A percentile compares a stretch with the other conserved stretches of the same genome.
These are phyloP conservation scores for Peucedramus taeniatus DNA, from an alignment of 2,113 vertebrate species.

Conservation along the genomic window DNA sequence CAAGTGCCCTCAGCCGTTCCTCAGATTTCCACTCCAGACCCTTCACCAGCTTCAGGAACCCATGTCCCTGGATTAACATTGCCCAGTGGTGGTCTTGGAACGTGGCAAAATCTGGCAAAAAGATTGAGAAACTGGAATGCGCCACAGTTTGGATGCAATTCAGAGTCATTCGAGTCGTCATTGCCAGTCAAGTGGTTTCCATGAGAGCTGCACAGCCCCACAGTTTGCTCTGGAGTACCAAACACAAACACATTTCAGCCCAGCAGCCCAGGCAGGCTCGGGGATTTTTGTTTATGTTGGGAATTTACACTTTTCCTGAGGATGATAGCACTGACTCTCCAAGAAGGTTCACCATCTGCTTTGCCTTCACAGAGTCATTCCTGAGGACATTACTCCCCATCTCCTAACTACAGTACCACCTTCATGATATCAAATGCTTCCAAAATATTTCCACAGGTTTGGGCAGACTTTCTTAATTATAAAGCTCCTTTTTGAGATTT, in stretches of 20 bases:
- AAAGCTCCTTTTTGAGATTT: not conserved
- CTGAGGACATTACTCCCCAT: not conserved
- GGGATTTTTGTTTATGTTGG: not conserved
- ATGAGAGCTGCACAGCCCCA: not conserved
- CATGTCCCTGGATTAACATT: not conserved
- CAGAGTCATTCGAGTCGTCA: not conserved
- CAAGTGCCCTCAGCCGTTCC: not conserved
- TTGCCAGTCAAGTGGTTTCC: not conserved
- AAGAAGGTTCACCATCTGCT: not conserved
- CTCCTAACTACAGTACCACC: not conserved
- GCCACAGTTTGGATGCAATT: not conserved
- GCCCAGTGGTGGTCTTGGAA: not conserved
- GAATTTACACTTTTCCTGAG: not conserved
- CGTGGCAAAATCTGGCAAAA: not conserved
- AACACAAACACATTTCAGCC: not conserved
- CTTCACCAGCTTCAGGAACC: not conserved
- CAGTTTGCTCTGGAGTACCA: not conserved
- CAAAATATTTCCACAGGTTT: not conserved
- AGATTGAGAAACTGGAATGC: rapidly evolving
- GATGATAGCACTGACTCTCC: not conserved
- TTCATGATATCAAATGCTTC: not conserved
- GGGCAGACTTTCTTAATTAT: not conserved
- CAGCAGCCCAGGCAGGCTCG: not conserved
- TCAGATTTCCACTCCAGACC: not conserved
- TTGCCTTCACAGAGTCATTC: not conserved